A percentile compares a stretch with the other conserved stretches of the same genome.
phyloP scores from a whole-genome alignment of 2,797 vertebrate species.

The Aulostomus chinensis region DNA sequence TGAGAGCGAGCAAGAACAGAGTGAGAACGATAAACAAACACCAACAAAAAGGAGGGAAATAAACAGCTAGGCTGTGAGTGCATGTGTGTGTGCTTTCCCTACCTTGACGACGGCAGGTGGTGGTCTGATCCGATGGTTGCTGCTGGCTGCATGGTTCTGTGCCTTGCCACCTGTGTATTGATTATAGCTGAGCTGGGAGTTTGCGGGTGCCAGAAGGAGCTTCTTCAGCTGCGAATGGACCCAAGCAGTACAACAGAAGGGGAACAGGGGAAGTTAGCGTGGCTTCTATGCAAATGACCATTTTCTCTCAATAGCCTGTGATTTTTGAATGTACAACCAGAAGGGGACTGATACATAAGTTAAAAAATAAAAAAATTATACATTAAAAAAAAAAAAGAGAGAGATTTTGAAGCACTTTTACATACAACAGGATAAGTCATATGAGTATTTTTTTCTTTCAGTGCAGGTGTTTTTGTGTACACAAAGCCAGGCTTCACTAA shows the following conservation, averaged over 20 bases:
- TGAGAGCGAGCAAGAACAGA: constrained; percentile 29
- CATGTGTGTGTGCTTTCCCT: constrained; percentile 61
- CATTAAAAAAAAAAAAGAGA: constrained; percentile 14
- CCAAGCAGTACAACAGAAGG: constrained; percentile 55
- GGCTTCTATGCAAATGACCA: constrained; percentile 54
- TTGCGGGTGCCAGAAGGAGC: constrained; percentile 97
- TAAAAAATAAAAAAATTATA: constrained; percentile 13
- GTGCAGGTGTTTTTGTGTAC: constrained; percentile 60
- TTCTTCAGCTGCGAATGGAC: constrained; percentile 92
- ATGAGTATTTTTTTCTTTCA: background rate
- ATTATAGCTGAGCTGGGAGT: constrained; percentile 99
- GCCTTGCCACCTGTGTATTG: constrained; percentile 97
- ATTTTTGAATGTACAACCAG: constrained; percentile 31
- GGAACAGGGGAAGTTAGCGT: background rate
- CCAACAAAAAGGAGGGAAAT: constrained; percentile 40
- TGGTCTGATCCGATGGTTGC: constrained; percentile 96
- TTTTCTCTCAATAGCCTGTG: constrained; percentile 53
- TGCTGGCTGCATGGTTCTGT: constrained; percentile 94
- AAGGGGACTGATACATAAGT: constrained; percentile 12
- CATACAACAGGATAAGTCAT: constrained; percentile 6
- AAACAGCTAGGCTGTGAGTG: constrained; percentile 20
- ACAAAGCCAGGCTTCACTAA: constrained; percentile 41
- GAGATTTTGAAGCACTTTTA: constrained; percentile 21
- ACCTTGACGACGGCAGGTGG: constrained; percentile 97
- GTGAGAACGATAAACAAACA: constrained; percentile 51